phyloP scores from a whole-genome alignment of 2,888 invertebrate genomes.

The Lycophotia porphyrea region DNA sequence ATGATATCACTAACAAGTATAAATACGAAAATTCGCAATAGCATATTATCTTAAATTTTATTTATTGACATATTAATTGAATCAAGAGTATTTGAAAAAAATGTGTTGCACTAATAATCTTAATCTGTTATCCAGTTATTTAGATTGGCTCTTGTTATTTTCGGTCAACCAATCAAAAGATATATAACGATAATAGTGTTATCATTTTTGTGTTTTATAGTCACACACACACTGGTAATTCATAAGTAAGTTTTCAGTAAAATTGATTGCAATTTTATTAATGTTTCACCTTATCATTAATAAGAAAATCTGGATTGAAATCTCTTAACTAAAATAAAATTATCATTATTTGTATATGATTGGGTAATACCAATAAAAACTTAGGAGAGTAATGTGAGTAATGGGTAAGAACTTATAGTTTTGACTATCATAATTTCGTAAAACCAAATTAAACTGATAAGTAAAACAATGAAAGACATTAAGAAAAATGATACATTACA shows the following conservation, averaged over 20 bases:
- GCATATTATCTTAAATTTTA: slow-evolving; percentile 5
- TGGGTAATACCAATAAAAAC: slow-evolving; percentile 7
- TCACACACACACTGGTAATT: not conserved
- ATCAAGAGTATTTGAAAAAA: not conserved
- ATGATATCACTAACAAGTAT: not conserved
- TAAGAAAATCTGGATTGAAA: not conserved
- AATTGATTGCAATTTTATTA: not conserved
- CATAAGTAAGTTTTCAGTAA: not conserved
- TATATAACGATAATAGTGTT: not conserved
- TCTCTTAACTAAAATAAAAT: not conserved
- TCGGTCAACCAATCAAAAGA: not conserved
- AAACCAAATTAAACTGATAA: not conserved
- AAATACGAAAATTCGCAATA: not conserved
- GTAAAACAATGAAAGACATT: not conserved
- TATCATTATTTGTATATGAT: not conserved
- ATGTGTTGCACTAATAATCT: not conserved
- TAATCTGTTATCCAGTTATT: not conserved
- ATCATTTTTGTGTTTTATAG: not conserved
- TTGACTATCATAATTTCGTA: not conserved
- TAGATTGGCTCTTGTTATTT: not conserved
- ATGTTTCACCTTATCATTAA: not conserved
- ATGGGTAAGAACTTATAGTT: not conserved
- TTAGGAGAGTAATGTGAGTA: slow-evolving; percentile 1
- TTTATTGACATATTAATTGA: not conserved
- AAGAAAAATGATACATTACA: not conserved